phyloP scores from a whole-genome alignment of 2,113 vertebrate species.

The Nothobranchius furzeri region DNA sequence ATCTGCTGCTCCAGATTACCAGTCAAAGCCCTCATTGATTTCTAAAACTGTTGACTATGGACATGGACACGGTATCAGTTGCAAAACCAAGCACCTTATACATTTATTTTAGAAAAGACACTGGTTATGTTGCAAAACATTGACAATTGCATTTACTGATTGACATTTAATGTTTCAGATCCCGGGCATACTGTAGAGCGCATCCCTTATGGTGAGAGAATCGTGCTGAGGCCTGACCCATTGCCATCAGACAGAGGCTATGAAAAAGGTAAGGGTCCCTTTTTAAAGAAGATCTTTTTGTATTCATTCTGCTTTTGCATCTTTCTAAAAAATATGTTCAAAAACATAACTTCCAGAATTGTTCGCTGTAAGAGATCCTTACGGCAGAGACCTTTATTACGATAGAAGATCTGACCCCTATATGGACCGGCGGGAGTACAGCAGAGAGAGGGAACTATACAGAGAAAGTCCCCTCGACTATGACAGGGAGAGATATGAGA shows the following conservation, averaged over 20 bases:
- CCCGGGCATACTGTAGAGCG: conserved; percentile 87
- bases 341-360: conserved; percentile 75
- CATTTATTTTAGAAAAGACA: neutral
- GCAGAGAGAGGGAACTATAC: conserved; percentile 84
- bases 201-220: conserved; percentile 94
- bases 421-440: conserved; percentile 89
- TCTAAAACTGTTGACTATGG: conserved; percentile 95
- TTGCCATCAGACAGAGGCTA: conserved; percentile 84
- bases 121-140: neutral
- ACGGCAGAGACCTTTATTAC: conserved; percentile 89
- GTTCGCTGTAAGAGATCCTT: conserved; percentile 82
- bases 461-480: conserved; percentile 86
- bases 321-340: neutral
- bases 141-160: conserved; percentile 9
- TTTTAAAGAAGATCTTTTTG: neutral
- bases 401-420: conserved; percentile 87
- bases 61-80: conserved; percentile 84
- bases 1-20: conserved; percentile 43
- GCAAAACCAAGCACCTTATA: conserved; percentile 16
- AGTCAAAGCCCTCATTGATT: conserved; percentile 79
- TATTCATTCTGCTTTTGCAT: neutral
- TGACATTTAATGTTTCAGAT: conserved; percentile 65
- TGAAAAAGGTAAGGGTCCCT: conserved; percentile 85
- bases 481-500: conserved; percentile 90
- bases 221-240: conserved; percentile 92